Conservation (phyloP, 2,113 vertebrate species). For the Hyla sarda region DNA sequence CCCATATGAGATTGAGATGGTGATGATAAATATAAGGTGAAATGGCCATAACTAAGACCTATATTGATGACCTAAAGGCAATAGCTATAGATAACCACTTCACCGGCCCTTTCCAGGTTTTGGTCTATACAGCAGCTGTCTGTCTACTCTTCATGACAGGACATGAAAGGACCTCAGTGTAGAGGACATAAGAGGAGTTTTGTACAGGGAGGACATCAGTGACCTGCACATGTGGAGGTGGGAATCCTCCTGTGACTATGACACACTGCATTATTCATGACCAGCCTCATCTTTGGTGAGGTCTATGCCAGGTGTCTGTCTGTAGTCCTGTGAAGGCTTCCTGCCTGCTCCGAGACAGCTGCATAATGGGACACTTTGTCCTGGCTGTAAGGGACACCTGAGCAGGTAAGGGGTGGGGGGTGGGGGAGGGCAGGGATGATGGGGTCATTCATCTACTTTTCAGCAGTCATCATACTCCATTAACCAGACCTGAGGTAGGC, state of each 20-base stretch:
- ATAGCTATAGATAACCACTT: not conserved
- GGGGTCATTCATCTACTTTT: slow-evolving; percentile 11
- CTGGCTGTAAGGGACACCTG: slow-evolving; percentile 44
- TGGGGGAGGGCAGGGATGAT: not conserved
- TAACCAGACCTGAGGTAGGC: not conserved
- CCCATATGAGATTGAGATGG: not conserved
- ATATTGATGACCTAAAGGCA: not conserved
- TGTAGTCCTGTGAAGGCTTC: slow-evolving; percentile 12
- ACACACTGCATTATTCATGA: slow-evolving; percentile 49
- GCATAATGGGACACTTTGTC: slow-evolving; percentile 45
- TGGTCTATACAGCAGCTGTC: not conserved
- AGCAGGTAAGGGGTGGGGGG: not conserved
- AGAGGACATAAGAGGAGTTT: slow-evolving; percentile 1
- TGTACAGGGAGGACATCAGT: not conserved
- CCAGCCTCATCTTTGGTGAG: slow-evolving; percentile 2
- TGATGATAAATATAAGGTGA: not conserved
- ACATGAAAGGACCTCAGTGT: slow-evolving; percentile 7
- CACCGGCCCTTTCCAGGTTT: not conserved
- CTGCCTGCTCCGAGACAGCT: slow-evolving; percentile 45
- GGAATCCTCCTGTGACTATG: slow-evolving; percentile 20
- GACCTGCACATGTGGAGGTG: not conserved
- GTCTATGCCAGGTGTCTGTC: slow-evolving; percentile 45
- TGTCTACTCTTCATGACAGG: not conserved
- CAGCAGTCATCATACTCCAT: slow-evolving; percentile 1
- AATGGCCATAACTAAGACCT: not conserved